These are phyloP conservation scores for Drosophila triauraria DNA, from an alignment of 1,140 invertebrate genomes.

Conservation along the genomic window DNA sequence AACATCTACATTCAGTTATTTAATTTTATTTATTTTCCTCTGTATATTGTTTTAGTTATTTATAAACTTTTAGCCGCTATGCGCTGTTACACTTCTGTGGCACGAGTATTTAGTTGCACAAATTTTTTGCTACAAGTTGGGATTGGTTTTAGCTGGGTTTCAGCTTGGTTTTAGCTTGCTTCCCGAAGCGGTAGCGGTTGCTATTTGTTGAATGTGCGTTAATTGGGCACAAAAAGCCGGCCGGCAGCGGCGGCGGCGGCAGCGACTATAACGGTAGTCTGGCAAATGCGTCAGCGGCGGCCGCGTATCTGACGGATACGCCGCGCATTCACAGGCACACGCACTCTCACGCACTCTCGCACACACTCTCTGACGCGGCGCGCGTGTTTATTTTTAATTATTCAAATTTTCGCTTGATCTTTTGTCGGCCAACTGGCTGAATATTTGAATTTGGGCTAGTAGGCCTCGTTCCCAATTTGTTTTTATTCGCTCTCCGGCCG, in stretches of 20 bases:
- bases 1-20: slow-evolving; percentile 75
- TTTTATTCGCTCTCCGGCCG: slow-evolving; percentile 43
- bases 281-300: slow-evolving; percentile 70
- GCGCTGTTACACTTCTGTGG: slow-evolving; percentile 14
- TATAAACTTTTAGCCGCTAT: slow-evolving; percentile 12
- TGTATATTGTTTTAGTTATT: slow-evolving; percentile 19
- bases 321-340: slow-evolving; percentile 30
- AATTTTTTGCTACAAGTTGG: slow-evolving; percentile 7
- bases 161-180: not conserved
- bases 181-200: slow-evolving; percentile 8
- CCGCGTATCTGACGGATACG: slow-evolving; percentile 77
- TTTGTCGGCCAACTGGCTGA: slow-evolving; percentile 57
- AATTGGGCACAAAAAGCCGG: slow-evolving; percentile 85
- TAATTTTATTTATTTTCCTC: slow-evolving; percentile 21
- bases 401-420: slow-evolving; percentile 68
- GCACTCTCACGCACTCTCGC: slow-evolving; percentile 21
- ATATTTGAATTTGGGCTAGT: slow-evolving; percentile 71
- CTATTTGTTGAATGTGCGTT: slow-evolving; percentile 69
- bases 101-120: slow-evolving; percentile 10
- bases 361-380: slow-evolving; percentile 36
- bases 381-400: slow-evolving; percentile 80
- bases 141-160: not conserved
- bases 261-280: slow-evolving; percentile 47
- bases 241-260: slow-evolving; percentile 60
- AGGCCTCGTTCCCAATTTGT: slow-evolving; percentile 80